Percentiles rank a stretch among this genome's conserved stretches.
Conservation (phyloP, 2,797 vertebrate species). For the Fundulus diaphanus region DNA sequence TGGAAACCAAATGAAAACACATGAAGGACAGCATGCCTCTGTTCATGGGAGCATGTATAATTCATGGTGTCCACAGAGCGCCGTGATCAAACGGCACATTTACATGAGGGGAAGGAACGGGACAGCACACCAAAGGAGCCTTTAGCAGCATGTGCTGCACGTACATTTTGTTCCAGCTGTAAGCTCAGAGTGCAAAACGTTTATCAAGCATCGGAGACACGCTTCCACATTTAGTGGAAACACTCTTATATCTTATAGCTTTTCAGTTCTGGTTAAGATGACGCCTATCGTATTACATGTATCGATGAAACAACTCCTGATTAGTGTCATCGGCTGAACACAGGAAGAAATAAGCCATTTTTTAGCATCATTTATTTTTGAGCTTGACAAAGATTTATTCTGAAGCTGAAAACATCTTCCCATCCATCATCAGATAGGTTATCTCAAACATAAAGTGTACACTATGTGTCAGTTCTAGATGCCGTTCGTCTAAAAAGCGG, state of each 20-base stretch:
- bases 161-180: constrained; percentile 13
- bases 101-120: constrained; percentile 46
- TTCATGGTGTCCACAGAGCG: constrained; percentile 45
- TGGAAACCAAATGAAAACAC: constrained; percentile 45
- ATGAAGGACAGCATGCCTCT: constrained; percentile 19
- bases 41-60: constrained; percentile 49
- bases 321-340: too few relatives aligned
- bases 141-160: constrained; percentile 5
- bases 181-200: constrained; percentile 19
- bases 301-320: background rate
- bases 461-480: background rate
- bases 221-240: constrained; percentile 31
- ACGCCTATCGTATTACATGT: background rate
- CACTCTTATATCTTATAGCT: background rate
- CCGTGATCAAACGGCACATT: constrained; percentile 57
- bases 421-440: background rate
- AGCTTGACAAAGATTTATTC: background rate
- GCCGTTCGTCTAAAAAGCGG: background rate
- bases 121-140: constrained; percentile 25
- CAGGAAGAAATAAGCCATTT: background rate
- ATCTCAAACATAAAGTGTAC: too few relatives aligned
- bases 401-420: background rate
- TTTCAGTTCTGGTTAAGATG: constrained; percentile 26
- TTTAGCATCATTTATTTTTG: background rate
- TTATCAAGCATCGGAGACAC: constrained; percentile 32